These are phyloP conservation scores for Heliothis virescens DNA, from an alignment of 1,140 invertebrate genomes.

Conservation along the genomic window DNA sequence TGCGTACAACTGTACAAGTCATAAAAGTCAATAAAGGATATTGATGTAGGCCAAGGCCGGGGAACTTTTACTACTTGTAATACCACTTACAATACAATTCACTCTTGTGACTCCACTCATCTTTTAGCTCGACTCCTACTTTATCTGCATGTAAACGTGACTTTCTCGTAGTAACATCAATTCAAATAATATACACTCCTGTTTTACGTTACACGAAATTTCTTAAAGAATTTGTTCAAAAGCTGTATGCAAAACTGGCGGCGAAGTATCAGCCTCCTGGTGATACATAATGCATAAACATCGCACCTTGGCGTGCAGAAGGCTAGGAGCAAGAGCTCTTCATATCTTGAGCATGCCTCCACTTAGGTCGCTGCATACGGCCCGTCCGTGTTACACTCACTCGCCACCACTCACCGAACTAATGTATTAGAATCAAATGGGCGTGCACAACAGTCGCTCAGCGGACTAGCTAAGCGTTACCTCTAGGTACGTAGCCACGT, in stretches of 20 bases:
- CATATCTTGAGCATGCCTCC: constrained; percentile 69
- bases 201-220: constrained; percentile 24
- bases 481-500: not conserved
- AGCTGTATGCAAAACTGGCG: constrained; percentile 38
- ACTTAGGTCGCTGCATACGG: constrained; percentile 55
- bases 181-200: constrained; percentile 36
- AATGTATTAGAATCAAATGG: constrained; percentile 49
- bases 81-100: constrained; percentile 30
- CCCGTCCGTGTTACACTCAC: constrained; percentile 43
- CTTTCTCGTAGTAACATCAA: constrained; percentile 32
- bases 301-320: constrained; percentile 67
- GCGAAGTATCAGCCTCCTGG: constrained; percentile 49
- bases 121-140: constrained; percentile 24
- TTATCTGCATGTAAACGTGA: constrained; percentile 34
- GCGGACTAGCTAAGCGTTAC: constrained; percentile 17
- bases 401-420: constrained; percentile 49
- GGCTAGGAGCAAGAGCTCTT: constrained; percentile 69
- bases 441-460: constrained; percentile 16
- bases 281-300: constrained; percentile 77
- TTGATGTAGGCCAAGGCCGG: constrained; percentile 31
- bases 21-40: constrained; percentile 35
- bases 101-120: constrained; percentile 17
- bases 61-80: constrained; percentile 20
- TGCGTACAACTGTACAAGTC: constrained; percentile 17
- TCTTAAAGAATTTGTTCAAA: constrained; percentile 48